Evolutionary conservation across 2,888 invertebrate genomes (phyloP).

Genomic region (Bombylius discolor): DNA sequence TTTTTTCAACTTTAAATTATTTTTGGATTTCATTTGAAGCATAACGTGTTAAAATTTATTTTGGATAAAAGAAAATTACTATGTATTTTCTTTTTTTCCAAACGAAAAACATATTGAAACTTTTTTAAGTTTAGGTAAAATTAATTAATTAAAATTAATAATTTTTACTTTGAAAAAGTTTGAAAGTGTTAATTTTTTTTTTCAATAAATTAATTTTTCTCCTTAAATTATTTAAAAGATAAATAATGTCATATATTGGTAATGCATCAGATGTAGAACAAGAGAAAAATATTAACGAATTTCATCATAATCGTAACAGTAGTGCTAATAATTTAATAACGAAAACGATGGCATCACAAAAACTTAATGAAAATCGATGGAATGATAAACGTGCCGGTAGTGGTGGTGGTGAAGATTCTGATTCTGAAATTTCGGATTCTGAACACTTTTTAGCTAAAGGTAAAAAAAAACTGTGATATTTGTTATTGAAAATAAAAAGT

Average conservation of each 20-base stretch:
- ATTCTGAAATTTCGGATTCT: constrained; percentile 63
- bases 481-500: too few species aligned
- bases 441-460: constrained; percentile 69
- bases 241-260: constrained; percentile 31
- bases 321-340: constrained; percentile 14
- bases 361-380: constrained; percentile 33
- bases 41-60: too few species aligned
- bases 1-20: neutral
- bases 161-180: too few species aligned
- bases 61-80: too few species aligned
- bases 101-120: too few species aligned
- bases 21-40: neutral
- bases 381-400: constrained; percentile 42
- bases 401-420: constrained; percentile 65
- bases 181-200: too few species aligned
- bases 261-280: constrained; percentile 34
- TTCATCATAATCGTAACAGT: constrained; percentile 14
- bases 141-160: too few species aligned
- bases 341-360: constrained; percentile 27
- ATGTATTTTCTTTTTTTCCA: too few species aligned
- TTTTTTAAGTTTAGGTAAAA: too few species aligned
- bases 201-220: too few species aligned
- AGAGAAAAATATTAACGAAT: constrained; percentile 26
- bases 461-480: constrained; percentile 13
- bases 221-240: neutral